Base-by-base conservation (phyloP, 2,113 vertebrate species). In the Ardeotis arabs region DNA sequence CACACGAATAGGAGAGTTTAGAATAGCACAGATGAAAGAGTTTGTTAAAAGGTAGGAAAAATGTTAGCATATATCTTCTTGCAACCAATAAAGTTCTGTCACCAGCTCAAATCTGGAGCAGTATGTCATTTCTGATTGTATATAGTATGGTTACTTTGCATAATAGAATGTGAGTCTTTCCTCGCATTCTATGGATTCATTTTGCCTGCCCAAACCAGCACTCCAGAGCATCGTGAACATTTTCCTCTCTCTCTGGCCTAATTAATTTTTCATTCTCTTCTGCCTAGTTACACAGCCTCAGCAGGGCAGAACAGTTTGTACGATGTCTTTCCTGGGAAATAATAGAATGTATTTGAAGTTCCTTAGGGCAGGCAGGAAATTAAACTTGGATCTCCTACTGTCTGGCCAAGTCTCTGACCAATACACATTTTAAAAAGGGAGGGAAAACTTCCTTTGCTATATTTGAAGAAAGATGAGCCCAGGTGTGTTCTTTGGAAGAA, bases 251-350 rank as follows among this genome's bases (percentile, higher is more conserved):
- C 84, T 72, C 78, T 93, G 49, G 58, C 35, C 62, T 91, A 93
- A 87, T 94, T 94, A 90, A 59, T 90, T 82, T 93, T 87, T 90
- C 56, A 60, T 76, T 76, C 66, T 90, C 29, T 91, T 91, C 78
- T 93, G 53, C 45, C 56, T 60, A 47, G 39, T 75, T 79, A 64
- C 45, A 68, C 7, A 82, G 49, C 27, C 69, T 81, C 81, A 87
- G 66, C 60, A 91, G 92, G 53, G 29, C 23, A 78, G 56, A 93
- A 79, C 44, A 15, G 2, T 91, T 86, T 87, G 69, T 60, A 91
- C 89, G 20, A 13, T 49, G 28, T 87, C 84, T 95, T 96, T 75
- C 90, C 73, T 75, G 69, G 94, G 85, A 94, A 90, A 90, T 87
- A 91, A 93, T 56, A 85, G 60, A 82, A 91, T 52, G 23, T 72